Percentiles rank a stretch among this genome's conserved stretches.
These are phyloP conservation scores for Poliocrania exsul DNA, from an alignment of 2,797 vertebrate genomes.

Conservation along the genomic window DNA sequence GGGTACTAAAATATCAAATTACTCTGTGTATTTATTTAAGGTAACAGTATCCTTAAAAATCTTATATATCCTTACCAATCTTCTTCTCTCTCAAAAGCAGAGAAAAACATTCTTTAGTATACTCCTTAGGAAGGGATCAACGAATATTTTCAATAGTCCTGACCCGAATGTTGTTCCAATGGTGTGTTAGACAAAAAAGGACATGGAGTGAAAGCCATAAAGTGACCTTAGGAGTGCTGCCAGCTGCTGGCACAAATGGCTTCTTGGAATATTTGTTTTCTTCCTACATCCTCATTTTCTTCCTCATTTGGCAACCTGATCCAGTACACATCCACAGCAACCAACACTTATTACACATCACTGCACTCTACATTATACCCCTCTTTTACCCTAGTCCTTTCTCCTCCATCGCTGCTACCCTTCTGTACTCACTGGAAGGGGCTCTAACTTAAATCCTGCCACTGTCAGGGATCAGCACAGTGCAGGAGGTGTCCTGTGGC, in stretches of 20 bases:
- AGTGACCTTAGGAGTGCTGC: background rate
- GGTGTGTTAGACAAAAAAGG: background rate
- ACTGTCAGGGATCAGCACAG: fast-evolving
- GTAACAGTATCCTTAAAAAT: background rate
- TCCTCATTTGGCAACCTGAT: background rate
- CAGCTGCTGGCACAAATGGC: background rate
- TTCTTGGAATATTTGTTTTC: background rate
- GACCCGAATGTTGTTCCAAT: background rate
- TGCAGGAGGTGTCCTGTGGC: background rate
- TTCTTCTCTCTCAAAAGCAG: background rate
- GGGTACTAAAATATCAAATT: background rate
- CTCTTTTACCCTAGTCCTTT: background rate
- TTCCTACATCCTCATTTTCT: background rate
- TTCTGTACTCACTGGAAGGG: background rate
- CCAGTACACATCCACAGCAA: background rate
- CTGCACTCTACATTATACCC: background rate
- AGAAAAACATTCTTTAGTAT: background rate
- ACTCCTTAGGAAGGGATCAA: background rate
- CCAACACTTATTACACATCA: background rate
- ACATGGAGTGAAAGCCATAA: background rate
- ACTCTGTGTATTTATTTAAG: background rate
- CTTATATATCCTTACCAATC: background rate
- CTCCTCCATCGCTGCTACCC: background rate
- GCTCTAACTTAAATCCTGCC: background rate
- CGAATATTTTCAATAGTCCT: background rate